A percentile compares a stretch with the other conserved stretches of the same genome.
phyloP scores from a whole-genome alignment of 2,797 vertebrate genomes.

The Varecia variegata region DNA sequence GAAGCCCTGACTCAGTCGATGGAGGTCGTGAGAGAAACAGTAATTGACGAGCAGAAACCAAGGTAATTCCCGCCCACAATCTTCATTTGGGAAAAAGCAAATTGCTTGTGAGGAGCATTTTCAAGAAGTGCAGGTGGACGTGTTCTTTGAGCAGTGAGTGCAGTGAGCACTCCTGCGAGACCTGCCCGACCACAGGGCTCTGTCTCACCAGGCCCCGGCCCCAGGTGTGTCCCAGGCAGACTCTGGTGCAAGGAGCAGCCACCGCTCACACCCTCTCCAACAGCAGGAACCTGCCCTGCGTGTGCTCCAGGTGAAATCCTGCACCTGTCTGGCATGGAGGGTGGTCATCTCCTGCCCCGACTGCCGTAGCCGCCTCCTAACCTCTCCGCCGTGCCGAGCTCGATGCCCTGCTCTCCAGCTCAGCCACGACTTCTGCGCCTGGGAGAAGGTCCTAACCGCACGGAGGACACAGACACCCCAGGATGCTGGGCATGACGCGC shows the following conservation, averaged over 20 bases:
- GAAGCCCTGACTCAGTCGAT: not conserved
- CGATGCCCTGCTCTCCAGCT: no score
- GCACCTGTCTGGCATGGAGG: not conserved
- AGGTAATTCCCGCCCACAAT: accelerated
- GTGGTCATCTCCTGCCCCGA: no score
- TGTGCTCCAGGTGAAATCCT: not conserved
- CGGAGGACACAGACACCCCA: accelerated
- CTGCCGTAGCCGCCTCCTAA: no score
- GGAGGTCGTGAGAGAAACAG: not conserved
- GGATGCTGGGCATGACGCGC: no score
- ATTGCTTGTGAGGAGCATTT: not conserved
- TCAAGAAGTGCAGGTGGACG: not conserved
- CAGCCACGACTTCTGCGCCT: accelerated
- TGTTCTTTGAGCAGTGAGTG: not conserved
- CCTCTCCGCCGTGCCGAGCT: not conserved
- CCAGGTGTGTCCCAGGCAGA: not conserved
- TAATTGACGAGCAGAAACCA: not conserved
- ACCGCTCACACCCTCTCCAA: no score
- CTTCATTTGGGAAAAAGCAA: not conserved
- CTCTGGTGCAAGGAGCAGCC: accelerated
- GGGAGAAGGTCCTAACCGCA: not conserved
- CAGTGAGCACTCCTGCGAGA: not conserved
- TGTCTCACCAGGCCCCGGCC: not conserved
- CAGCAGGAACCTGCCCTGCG: accelerated
- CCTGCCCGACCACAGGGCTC: not conserved